Conservation (phyloP, 2,797 vertebrate genomes). For the Nasua narica region DNA sequence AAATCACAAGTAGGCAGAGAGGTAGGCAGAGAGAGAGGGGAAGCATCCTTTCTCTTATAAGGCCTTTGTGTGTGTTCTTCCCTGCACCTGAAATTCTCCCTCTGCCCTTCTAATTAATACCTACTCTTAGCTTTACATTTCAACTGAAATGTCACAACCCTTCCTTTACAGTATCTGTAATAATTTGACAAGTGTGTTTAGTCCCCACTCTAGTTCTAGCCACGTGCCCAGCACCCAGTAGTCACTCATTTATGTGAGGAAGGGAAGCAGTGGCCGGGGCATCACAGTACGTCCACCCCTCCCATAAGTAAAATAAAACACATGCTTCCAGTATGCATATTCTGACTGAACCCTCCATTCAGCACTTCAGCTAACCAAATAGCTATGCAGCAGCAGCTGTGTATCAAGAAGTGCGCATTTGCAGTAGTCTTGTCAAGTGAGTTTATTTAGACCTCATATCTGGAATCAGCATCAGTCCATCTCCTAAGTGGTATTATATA, state of each 20-base stretch:
- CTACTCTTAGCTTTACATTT: not conserved
- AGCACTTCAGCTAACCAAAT: not conserved
- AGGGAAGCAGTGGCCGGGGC: not conserved
- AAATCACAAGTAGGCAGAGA: too few species aligned
- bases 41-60: not conserved
- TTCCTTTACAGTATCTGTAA: not conserved
- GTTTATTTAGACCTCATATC: slow-evolving; percentile 14
- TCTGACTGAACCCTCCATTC: not conserved
- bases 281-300: not conserved
- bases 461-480: not conserved
- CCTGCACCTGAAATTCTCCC: not conserved
- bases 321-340: not conserved
- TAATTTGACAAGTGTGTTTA: slow-evolving; percentile 26
- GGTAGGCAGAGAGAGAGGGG: too few species aligned
- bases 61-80: not conserved
- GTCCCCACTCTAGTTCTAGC: not conserved
- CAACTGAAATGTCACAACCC: not conserved
- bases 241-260: not conserved
- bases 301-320: not conserved
- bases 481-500: not conserved
- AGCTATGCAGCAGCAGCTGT: not conserved
- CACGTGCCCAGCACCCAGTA: not conserved
- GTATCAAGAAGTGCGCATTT: not conserved
- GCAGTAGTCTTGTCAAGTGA: not conserved
- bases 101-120: not conserved